Conservation (phyloP, 2,113 vertebrate species). For the Emydura subglobosa region DNA sequence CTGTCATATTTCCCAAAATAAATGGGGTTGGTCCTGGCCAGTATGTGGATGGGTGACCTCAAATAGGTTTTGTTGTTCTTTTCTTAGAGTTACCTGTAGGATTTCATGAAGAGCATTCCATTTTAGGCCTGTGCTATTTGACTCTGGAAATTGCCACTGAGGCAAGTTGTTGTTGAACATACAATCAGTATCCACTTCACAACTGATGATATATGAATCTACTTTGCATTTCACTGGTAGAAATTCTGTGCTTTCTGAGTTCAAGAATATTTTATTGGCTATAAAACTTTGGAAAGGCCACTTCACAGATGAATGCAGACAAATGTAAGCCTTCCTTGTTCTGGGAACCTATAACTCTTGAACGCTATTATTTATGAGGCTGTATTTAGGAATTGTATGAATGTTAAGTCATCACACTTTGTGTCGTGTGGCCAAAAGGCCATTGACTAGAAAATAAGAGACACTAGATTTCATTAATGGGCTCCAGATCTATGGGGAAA, state of each 20-base stretch:
- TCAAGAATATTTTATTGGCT: neutral
- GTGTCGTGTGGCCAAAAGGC: too few relatives aligned
- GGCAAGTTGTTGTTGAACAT: neutral
- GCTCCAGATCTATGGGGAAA: too few relatives aligned
- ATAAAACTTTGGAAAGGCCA: neutral
- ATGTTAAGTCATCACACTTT: too few relatives aligned
- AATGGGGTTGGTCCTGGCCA: too few relatives aligned
- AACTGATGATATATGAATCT: fast-evolving
- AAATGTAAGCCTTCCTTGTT: neutral
- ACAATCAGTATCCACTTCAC: fast-evolving
- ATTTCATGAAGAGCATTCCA: neutral
- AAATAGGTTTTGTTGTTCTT: fast-evolving
- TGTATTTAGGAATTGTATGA: neutral
- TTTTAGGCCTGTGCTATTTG: neutral
- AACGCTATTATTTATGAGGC: fast-evolving
- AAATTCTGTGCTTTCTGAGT: neutral
- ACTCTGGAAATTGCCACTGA: too few relatives aligned
- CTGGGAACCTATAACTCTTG: neutral
- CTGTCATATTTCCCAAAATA: fast-evolving
- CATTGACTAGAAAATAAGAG: too few relatives aligned
- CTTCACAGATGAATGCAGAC: fast-evolving
- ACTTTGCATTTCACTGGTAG: neutral
- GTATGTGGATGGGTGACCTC: too few relatives aligned
- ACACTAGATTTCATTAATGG: too few relatives aligned
- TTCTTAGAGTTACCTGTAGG: fast-evolving